phyloP scores from a whole-genome alignment of 2,888 invertebrate genomes.

The Deroplatys truncata region DNA sequence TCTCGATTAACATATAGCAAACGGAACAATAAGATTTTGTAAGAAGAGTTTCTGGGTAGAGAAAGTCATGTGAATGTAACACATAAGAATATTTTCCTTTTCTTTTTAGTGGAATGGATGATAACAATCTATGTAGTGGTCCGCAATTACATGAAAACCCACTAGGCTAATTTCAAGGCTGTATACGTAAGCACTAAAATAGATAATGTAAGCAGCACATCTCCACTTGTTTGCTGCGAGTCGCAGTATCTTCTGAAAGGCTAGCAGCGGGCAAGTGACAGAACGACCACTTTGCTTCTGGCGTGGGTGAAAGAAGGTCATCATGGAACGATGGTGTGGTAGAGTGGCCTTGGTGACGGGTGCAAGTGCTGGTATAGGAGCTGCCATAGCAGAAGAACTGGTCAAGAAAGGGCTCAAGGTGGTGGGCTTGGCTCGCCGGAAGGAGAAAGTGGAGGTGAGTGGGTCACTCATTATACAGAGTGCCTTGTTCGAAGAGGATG shows the following conservation, averaged over 20 bases:
- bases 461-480: too few relatives aligned
- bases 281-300: background rate
- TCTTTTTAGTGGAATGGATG: too few relatives aligned
- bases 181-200: background rate
- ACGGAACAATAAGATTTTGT: too few relatives aligned
- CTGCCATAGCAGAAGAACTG: conserved; percentile 27
- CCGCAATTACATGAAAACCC: too few relatives aligned
- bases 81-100: too few relatives aligned
- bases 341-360: conserved; percentile 33
- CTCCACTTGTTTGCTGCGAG: background rate
- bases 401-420: conserved; percentile 48
- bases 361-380: conserved; percentile 33
- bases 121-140: too few relatives aligned
- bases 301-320: background rate
- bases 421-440: conserved; percentile 51
- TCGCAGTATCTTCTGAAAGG: background rate
- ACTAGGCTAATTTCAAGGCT: background rate
- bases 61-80: too few relatives aligned
- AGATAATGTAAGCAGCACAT: background rate
- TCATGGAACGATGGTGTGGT: background rate
- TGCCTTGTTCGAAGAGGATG: too few relatives aligned
- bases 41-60: too few relatives aligned
- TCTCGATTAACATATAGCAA: too few relatives aligned
- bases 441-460: conserved; percentile 43
- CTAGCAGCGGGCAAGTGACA: too few relatives aligned